A percentile compares a stretch with the other conserved stretches of the same genome.
Conservation (phyloP, 2,888 invertebrate species). For the Aspidiotus destructor region DNA sequence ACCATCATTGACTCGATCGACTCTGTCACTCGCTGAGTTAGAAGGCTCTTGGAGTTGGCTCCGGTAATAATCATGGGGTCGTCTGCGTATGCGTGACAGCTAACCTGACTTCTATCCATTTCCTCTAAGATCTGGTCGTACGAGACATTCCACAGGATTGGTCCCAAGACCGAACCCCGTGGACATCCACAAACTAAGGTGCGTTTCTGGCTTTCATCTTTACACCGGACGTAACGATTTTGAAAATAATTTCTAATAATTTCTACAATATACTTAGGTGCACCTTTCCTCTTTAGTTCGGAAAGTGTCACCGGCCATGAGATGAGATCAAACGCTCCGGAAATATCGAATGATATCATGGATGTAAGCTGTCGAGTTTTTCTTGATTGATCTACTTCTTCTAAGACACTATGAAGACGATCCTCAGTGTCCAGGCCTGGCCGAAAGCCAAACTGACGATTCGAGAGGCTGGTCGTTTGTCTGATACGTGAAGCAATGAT, state of each 20-base stretch:
- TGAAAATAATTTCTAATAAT: not conserved
- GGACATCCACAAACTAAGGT: no score
- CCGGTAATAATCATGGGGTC: not conserved
- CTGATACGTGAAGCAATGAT: not conserved
- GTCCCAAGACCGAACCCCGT: conserved; percentile 1
- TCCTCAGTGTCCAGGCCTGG: not conserved
- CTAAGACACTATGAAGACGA: not conserved
- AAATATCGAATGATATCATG: not conserved
- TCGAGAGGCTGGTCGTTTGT: not conserved
- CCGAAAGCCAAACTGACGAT: conserved; percentile 3
- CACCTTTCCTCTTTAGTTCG: not conserved
- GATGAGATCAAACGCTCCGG: not conserved
- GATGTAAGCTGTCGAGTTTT: not conserved
- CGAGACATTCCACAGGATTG: not conserved
- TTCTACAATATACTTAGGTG: not conserved
- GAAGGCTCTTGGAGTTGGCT: not conserved
- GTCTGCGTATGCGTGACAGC: not conserved
- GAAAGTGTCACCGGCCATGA: not conserved
- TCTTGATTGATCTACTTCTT: not conserved
- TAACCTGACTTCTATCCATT: not conserved
- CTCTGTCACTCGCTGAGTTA: not conserved
- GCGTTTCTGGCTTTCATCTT: not conserved
- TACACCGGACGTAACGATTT: not conserved
- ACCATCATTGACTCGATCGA: not conserved
- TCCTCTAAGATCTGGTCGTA: not conserved